These are phyloP conservation scores for Hoplodrina ambigua DNA, from an alignment of 2,888 invertebrate species.

Conservation along the genomic window DNA sequence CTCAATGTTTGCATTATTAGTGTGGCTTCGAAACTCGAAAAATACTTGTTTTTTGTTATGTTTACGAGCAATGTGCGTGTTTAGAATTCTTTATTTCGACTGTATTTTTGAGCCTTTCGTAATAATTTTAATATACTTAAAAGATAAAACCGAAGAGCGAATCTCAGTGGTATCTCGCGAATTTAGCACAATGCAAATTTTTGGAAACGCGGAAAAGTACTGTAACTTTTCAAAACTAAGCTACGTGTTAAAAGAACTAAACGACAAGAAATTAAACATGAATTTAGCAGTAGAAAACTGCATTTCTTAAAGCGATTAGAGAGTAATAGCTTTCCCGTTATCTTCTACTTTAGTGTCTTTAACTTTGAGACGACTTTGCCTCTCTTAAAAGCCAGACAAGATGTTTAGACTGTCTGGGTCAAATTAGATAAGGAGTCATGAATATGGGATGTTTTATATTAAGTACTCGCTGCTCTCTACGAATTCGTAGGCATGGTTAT, in stretches of 20 bases:
- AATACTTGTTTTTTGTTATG: conserved; percentile 5
- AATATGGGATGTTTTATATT: conserved; percentile 16
- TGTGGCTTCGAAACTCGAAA: conserved; percentile 17
- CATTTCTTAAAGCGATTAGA: conserved; percentile 21
- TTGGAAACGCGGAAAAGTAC: conserved; percentile 4
- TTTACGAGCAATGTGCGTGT: conserved; percentile 9
- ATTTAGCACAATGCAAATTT: conserved; percentile 6
- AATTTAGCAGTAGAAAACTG: conserved; percentile 15
- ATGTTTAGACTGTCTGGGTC: conserved; percentile 16
- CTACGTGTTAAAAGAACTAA: conserved; percentile 9
- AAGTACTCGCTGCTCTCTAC: not conserved
- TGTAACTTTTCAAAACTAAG: conserved; percentile 13
- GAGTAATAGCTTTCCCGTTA: conserved; percentile 9
- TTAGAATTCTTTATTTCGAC: conserved; percentile 4
- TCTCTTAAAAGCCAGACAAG: not conserved
- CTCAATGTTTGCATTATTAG: conserved; percentile 21
- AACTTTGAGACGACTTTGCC: conserved; percentile 18
- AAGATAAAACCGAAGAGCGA: not conserved
- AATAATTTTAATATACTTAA: not conserved
- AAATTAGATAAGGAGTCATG: conserved; percentile 29
- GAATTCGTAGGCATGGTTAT: no score
- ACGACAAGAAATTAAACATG: conserved; percentile 22
- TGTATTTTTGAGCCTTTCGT: not conserved
- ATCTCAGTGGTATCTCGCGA: not conserved
- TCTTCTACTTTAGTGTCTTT: not conserved